Evolutionary conservation across 1,140 invertebrate species (phyloP).

Genomic region (Lasioglossum baleicum): DNA sequence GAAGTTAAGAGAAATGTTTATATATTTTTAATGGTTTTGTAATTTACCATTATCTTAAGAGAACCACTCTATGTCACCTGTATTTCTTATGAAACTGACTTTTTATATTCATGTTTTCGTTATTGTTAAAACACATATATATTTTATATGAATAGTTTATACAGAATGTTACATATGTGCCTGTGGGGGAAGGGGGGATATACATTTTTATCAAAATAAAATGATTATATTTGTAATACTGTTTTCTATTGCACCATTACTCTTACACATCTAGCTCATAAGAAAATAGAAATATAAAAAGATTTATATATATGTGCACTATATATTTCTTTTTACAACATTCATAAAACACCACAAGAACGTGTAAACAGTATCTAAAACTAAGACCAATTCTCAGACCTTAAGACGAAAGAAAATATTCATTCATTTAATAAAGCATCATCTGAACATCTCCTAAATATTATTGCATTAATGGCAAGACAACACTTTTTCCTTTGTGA

Average conservation of each 20-base stretch:
- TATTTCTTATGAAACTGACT: background rate
- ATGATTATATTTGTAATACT: conserved; percentile 38
- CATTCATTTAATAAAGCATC: background rate
- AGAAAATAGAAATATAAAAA: background rate
- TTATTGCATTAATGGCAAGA: background rate
- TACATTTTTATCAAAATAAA: conserved; percentile 45
- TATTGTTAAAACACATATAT: conserved; percentile 20
- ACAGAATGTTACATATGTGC: background rate
- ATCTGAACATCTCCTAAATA: conserved; percentile 21
- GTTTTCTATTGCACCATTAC: conserved; percentile 33
- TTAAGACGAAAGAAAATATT: too few species aligned
- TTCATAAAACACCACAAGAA: background rate
- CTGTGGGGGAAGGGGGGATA: background rate
- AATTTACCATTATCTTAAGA: background rate
- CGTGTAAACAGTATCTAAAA: too few species aligned
- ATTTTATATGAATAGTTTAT: conserved; percentile 9
- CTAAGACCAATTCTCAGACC: too few species aligned
- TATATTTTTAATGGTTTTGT: conserved; percentile 20
- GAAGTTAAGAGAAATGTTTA: conserved; percentile 7
- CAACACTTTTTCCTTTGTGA: background rate
- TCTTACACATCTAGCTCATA: conserved; percentile 1
- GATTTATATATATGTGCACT: background rate
- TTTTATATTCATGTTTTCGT: conserved; percentile 29
- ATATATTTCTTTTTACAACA: conserved; percentile 4
- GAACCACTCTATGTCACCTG: background rate